These are phyloP conservation scores for Paedocypris sp. DNA, from an alignment of 2,113 vertebrate genomes.

Conservation along the genomic window DNA sequence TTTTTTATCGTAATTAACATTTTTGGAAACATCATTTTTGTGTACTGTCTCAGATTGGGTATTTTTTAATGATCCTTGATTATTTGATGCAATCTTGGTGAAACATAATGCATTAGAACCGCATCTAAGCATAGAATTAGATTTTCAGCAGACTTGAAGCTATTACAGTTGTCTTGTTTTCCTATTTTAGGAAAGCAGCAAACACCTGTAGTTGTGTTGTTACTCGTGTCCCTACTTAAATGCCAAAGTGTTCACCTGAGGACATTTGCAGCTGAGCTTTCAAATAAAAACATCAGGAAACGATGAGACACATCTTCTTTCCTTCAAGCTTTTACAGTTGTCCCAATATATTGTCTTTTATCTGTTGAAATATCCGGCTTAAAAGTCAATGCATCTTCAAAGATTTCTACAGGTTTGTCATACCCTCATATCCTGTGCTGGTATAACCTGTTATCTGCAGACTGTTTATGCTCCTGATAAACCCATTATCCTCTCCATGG, in stretches of 20 bases:
- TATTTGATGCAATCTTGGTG: too few relatives aligned
- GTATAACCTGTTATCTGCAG: background rate
- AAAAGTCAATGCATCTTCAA: background rate
- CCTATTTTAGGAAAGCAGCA: too few relatives aligned
- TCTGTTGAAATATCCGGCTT: background rate
- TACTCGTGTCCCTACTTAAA: too few relatives aligned
- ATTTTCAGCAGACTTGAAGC: too few relatives aligned
- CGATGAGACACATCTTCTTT: background rate
- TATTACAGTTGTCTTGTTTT: too few relatives aligned
- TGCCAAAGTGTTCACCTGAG: background rate
- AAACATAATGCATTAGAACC: too few relatives aligned
- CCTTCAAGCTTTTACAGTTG: background rate
- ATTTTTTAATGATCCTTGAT: too few relatives aligned
- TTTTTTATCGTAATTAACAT: too few relatives aligned
- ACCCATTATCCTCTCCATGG: background rate
- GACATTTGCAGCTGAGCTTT: background rate
- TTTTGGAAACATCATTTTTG: too few relatives aligned
- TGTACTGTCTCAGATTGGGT: too few relatives aligned
- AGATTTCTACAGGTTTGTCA: background rate
- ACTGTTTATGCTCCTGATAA: constrained; percentile 1
- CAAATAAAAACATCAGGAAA: background rate
- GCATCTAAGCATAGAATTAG: too few relatives aligned
- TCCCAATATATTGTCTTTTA: background rate
- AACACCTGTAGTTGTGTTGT: background rate
- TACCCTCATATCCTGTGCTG: constrained; percentile 2